These are phyloP conservation scores for Steinernema hermaphroditum DNA, from an alignment of 2,888 invertebrate genomes.

Conservation along the genomic window DNA sequence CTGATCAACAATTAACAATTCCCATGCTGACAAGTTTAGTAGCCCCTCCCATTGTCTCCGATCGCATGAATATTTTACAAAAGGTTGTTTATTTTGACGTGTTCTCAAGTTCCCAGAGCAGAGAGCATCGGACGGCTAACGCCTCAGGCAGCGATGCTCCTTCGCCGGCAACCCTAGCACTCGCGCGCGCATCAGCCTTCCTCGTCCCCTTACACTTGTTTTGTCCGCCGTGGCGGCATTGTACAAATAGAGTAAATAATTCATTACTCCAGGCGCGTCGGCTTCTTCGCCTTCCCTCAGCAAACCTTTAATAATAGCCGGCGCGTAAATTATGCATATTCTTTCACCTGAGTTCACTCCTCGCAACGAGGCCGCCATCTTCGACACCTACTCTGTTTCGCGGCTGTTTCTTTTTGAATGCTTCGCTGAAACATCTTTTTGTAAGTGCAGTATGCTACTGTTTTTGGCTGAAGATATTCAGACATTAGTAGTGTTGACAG, in stretches of 20 bases:
- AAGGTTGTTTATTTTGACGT: background rate
- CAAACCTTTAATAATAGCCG: constrained; percentile 26
- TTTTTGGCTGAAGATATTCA: too few relatives aligned
- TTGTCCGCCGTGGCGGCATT: constrained; percentile 12
- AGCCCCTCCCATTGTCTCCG: too few relatives aligned
- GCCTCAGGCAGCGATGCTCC: too few relatives aligned
- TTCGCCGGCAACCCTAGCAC: too few relatives aligned
- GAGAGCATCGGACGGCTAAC: too few relatives aligned
- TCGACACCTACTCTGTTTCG: background rate
- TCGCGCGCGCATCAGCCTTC: too few relatives aligned
- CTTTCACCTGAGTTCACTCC: constrained; percentile 29
- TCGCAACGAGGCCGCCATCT: constrained; percentile 1
- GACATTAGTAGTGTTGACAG: too few relatives aligned
- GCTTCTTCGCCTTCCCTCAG: constrained; percentile 24
- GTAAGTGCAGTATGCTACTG: too few relatives aligned
- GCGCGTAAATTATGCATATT: constrained; percentile 21
- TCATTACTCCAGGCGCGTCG: constrained; percentile 15
- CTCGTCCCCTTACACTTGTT: constrained; percentile 9
- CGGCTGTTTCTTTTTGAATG: too few relatives aligned
- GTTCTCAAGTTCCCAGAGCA: background rate
- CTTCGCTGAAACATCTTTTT: too few relatives aligned
- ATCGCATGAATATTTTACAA: constrained; percentile 22
- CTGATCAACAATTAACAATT: too few relatives aligned
- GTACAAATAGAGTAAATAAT: constrained; percentile 29
- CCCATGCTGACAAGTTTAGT: too few relatives aligned